A percentile compares a stretch with the other conserved stretches of the same genome.
Conservation (phyloP, 2,797 vertebrate genomes). For the Denticeps clupeoides region DNA sequence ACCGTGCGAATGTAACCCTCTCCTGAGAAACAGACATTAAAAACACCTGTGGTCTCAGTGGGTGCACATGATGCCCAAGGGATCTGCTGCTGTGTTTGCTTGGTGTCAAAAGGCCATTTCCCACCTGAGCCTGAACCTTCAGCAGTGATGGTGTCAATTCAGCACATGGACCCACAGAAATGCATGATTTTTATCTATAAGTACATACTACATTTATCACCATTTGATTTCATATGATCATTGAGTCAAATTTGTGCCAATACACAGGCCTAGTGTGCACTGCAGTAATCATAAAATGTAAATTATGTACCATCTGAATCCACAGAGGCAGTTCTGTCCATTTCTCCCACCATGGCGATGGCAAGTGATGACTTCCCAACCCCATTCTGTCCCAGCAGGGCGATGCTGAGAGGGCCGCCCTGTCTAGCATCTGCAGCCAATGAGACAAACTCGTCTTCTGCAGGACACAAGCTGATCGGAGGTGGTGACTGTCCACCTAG, state of each 20-base stretch:
- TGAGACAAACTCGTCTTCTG: constrained; percentile 47
- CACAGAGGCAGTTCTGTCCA: constrained; percentile 59
- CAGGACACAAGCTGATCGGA: constrained; percentile 47
- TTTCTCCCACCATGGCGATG: constrained; percentile 60
- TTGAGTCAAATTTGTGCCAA: too few relatives aligned
- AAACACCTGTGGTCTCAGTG: neutral
- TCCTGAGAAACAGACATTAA: constrained; percentile 50
- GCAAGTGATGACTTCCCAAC: constrained; percentile 79
- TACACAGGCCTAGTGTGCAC: too few relatives aligned
- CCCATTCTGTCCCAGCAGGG: constrained; percentile 74
- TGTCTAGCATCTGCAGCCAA: constrained; percentile 37
- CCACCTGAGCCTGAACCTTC: too few relatives aligned
- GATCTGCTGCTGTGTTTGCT: too few relatives aligned
- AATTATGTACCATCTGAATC: constrained; percentile 56
- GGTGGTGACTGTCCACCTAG: constrained; percentile 51
- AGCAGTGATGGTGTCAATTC: too few relatives aligned
- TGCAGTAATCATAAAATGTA: neutral
- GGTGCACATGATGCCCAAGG: too few relatives aligned
- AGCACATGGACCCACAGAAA: too few relatives aligned
- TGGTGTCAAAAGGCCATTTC: too few relatives aligned
- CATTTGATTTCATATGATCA: too few relatives aligned
- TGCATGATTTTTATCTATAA: too few relatives aligned
- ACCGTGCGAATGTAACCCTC: constrained; percentile 71
- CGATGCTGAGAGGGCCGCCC: constrained; percentile 52
- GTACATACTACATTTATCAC: too few relatives aligned